Evolutionary conservation across 2,888 invertebrate species (phyloP).

Genomic region (Sinotaia quadrata): DNA sequence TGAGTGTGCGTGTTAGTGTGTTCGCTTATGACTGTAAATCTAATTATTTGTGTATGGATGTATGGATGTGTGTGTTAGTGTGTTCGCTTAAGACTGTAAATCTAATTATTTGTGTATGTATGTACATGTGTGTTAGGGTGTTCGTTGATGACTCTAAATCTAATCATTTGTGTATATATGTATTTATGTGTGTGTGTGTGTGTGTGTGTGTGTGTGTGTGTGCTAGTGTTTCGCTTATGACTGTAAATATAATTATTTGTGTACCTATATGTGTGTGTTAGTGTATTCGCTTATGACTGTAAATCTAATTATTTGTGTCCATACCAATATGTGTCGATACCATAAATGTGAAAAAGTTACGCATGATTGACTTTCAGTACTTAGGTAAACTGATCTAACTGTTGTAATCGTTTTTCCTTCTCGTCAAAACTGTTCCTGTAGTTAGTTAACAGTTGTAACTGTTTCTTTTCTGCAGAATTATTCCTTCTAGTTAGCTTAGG

Average conservation of each 20-base stretch:
- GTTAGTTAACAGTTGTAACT: too few species aligned
- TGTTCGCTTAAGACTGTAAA: background rate
- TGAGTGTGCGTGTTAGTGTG: background rate
- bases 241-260: background rate
- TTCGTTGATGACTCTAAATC: background rate
- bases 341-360: too few species aligned
- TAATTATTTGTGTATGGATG: background rate
- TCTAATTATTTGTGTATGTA: background rate
- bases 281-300: background rate
- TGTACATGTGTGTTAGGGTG: constrained; percentile 3
- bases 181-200: constrained; percentile 3
- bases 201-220: constrained; percentile 1
- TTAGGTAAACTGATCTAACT: too few species aligned
- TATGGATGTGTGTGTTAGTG: background rate
- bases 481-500: too few species aligned
- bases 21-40: background rate
- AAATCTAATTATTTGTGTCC: background rate
- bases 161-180: background rate
- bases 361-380: too few species aligned
- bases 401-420: too few species aligned
- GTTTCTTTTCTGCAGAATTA: too few species aligned
- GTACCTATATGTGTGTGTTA: constrained; percentile 1
- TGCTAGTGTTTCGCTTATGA: background rate
- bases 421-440: too few species aligned
- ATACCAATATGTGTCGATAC: too few species aligned